Evolutionary conservation across 2,888 invertebrate genomes (phyloP).

Genomic region (Thymelicus sylvestris): DNA sequence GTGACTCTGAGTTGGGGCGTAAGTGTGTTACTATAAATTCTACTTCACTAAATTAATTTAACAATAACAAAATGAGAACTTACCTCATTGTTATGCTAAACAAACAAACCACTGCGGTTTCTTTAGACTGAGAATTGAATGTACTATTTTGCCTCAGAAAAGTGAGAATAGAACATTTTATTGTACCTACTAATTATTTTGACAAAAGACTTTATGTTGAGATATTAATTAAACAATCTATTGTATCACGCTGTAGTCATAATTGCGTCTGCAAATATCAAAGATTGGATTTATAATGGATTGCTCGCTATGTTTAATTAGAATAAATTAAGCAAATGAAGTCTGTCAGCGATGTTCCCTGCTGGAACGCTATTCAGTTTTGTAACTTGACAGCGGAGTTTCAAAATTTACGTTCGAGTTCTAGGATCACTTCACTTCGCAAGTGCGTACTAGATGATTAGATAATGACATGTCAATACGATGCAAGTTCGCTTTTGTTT

Average conservation of each 20-base stretch:
- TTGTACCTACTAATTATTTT: conserved; percentile 17
- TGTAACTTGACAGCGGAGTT: too few relatives aligned
- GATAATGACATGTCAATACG: too few relatives aligned
- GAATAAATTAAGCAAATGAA: conserved; percentile 28
- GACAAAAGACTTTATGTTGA: conserved; percentile 13
- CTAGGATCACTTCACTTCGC: too few relatives aligned
- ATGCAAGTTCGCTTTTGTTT: too few relatives aligned
- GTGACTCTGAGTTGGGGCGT: too few relatives aligned
- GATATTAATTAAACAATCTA: conserved; percentile 17
- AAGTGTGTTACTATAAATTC: too few relatives aligned
- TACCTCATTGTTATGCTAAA: conserved; percentile 28
- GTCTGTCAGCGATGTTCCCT: neutral
- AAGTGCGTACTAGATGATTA: too few relatives aligned
- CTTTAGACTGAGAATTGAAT: conserved; percentile 13
- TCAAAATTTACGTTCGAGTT: too few relatives aligned
- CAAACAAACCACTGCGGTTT: conserved; percentile 16
- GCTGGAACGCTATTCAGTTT: too few relatives aligned
- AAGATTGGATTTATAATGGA: conserved; percentile 27
- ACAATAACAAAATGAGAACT: conserved; percentile 21
- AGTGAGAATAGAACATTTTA: conserved; percentile 8
- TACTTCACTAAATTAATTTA: neutral
- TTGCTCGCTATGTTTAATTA: conserved; percentile 27
- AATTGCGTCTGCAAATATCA: conserved; percentile 27
- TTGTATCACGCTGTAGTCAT: conserved; percentile 13
- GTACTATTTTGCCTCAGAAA: conserved; percentile 9